Conservation (phyloP, 1,140 invertebrate genomes). For the Tenebrio molitor region DNA sequence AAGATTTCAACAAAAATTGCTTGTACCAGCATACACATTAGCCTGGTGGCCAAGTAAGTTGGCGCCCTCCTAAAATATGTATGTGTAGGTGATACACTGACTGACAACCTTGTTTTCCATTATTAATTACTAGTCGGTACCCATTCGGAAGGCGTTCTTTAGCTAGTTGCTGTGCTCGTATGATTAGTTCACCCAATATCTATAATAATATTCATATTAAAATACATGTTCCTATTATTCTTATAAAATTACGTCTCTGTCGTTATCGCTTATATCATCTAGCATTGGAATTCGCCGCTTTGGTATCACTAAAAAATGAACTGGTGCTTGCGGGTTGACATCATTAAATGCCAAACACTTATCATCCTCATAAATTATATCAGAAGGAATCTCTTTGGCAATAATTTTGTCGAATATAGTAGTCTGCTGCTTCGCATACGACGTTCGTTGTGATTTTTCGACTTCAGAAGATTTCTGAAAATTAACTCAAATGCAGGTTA, state of each 20-base stretch:
- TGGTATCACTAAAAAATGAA: constrained; percentile 93
- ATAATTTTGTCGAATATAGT: constrained; percentile 89
- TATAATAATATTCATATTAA: constrained; percentile 60
- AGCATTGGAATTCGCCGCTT: constrained; percentile 68
- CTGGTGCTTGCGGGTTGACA: constrained; percentile 83
- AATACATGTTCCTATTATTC: constrained; percentile 18
- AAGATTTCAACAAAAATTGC: too few species aligned
- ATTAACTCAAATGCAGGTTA: too few species aligned
- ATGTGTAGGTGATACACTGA: constrained; percentile 83
- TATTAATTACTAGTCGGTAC: constrained; percentile 78
- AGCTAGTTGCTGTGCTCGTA: constrained; percentile 73
- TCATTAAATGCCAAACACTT: constrained; percentile 86
- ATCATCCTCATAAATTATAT: constrained; percentile 87
- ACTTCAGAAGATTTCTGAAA: constrained; percentile 66
- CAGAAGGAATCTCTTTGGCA: constrained; percentile 81
- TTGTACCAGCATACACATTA: too few species aligned
- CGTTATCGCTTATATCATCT: constrained; percentile 55
- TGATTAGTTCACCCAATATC: constrained; percentile 75
- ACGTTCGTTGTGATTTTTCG: constrained; percentile 67
- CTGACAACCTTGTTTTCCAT: constrained; percentile 79
- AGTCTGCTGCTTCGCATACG: constrained; percentile 57
- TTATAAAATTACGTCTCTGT: constrained; percentile 66
- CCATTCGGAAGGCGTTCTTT: constrained; percentile 68
- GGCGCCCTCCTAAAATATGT: constrained; percentile 84
- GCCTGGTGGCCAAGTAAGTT: constrained; percentile 87